Base-by-base conservation (phyloP, 2,888 invertebrate genomes). In the Pammene fasciana region DNA sequence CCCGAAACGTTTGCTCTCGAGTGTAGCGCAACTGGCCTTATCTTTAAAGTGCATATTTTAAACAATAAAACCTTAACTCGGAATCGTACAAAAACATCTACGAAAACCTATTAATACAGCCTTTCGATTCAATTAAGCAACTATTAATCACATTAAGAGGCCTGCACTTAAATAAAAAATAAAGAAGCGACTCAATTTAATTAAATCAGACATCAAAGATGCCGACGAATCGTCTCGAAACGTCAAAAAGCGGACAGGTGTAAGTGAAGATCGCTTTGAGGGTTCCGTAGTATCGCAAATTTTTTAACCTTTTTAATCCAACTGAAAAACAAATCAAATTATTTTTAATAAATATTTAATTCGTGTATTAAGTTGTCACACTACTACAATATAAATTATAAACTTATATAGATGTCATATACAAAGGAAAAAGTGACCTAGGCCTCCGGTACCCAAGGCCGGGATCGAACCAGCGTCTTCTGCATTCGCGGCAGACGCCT, bases 141-240 rank as follows among this genome's bases (percentile, higher is more conserved):
- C 59, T 45, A 62, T 52, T 26, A 50, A 62, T 62, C 41, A 41
- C 43, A 46, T 43, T 45, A 50, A 60, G n/a, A 57, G n/a, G 59
- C n/a, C 46, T 46, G 56, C 65, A 65, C 56, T 46, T 43, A 55
- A 67, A 36, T 45, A 34, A 46, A n/a, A 60, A 67, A 52, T 36
- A 60, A 52, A 48, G 46, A 26, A 46, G 34, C 43, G 6, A 18
- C 59, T 45, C 43, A 36, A 18, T 54, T 54, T 36, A 60, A 67
- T 67, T 61, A 67, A 67, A 67, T 67, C 60, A 38, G 54, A 54
- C 41, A 43, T 52, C 46, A 61, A 61, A 55, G 67, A 45, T 38
- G 67, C 67, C 60, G 67, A 55, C 54, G 26, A 54, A 8, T 46
- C 55, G 56, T 59, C 18, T 14, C 36, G 45, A 18, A 34, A 60